Percentiles rank a stretch among this genome's conserved stretches.
phyloP scores from a whole-genome alignment of 2,113 vertebrate genomes.

The Siniperca knerii region DNA sequence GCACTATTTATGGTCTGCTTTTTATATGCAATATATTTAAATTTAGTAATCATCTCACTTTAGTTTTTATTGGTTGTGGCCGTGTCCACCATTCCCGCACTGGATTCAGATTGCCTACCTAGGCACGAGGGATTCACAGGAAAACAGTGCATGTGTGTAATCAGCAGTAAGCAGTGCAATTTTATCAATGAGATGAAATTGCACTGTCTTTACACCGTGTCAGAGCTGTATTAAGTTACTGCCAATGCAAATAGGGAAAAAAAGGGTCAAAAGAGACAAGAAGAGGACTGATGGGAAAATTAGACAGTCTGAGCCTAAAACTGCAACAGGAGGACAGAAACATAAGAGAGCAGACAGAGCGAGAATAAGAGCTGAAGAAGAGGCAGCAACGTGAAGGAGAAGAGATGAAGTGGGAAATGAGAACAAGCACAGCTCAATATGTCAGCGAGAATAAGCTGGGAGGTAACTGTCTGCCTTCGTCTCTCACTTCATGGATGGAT shows the following conservation, averaged over 20 bases:
- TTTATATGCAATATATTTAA: background rate
- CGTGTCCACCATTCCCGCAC: background rate
- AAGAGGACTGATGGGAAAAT: background rate
- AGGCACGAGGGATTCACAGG: background rate
- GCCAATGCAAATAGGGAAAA: background rate
- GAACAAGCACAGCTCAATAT: constrained; percentile 27
- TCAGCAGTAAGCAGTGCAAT: background rate
- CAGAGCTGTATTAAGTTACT: no score
- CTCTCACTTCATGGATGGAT: constrained; percentile 32
- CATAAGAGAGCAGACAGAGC: background rate
- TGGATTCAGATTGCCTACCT: background rate
- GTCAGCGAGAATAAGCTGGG: constrained; percentile 30
- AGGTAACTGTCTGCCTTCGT: constrained; percentile 1
- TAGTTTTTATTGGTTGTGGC: background rate
- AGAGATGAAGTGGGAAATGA: constrained; percentile 38
- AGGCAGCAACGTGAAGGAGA: constrained; percentile 8
- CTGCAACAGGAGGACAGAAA: constrained; percentile 6
- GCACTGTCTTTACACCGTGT: background rate
- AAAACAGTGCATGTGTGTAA: background rate
- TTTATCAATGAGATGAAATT: background rate
- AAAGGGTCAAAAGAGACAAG: background rate
- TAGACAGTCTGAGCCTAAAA: constrained; percentile 12
- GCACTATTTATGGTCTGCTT: background rate
- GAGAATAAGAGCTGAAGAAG: background rate
- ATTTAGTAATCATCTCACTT: background rate